Base-by-base conservation (phyloP, 2,113 vertebrate genomes). In the Calyptomena viridis region DNA sequence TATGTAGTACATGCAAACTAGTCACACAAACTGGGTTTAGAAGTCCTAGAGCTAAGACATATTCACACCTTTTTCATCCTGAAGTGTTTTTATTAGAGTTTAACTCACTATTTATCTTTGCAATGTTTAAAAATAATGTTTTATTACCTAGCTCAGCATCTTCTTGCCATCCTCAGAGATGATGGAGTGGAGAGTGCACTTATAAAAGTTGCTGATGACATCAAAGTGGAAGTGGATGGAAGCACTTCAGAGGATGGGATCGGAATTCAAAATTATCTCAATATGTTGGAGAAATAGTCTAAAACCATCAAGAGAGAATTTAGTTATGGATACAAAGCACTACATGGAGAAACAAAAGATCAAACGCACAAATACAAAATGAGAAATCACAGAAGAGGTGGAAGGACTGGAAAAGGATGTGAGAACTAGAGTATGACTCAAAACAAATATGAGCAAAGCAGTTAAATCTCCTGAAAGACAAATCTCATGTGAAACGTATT, bases 121-220 rank as follows among this genome's bases (percentile, higher is more conserved):
- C 67, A 52, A 68, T 21, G 21, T 91, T 90, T 93, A 52, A 94
- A 94, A 91, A 59, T 19, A 85, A 68, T 83, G 55, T 71, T 95
- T 95, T 87, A 90, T 80, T 87, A 77, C 35, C 75, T 94, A 80
- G 24, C 39, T 89, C 50, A 44, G 68, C 93, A 59, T 86, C 80
- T 82, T 71, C 81, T 83, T 63, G 50, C 75, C 11, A 12, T 94
- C 63, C 55, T 95, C 53, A 47, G 77, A 85, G 49, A 91, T 84
- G 81, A 89, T 91, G 58, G 69, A 91, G 47, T 87, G 76, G 53
- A 89, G 28, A 93, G 49, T 39, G 62, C 84, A 93, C 88, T 96
- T 95, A 73, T 46, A 79, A 95, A 96, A 94, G 91, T 84, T 94
- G 77, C 2, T 5, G 74, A 69, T 93, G 91, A 91, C 81, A 93